A percentile compares a stretch with the other conserved stretches of the same genome.
Evolutionary conservation across 2,888 invertebrate genomes (phyloP).

Genomic region (Allacma fusca): DNA sequence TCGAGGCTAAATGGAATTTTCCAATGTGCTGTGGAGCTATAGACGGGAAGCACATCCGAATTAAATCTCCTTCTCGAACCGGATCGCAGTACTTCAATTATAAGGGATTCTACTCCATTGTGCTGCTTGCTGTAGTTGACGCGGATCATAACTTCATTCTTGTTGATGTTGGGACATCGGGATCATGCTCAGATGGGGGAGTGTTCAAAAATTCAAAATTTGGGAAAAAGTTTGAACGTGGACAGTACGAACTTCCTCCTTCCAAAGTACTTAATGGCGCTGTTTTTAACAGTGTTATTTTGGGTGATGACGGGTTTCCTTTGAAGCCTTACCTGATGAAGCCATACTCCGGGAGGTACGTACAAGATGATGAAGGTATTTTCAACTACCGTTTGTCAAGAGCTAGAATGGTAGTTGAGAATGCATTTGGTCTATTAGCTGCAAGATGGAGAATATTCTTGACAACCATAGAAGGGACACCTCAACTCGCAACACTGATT

Average conservation of each 20-base stretch:
- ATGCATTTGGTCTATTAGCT: slow-evolving; percentile 53
- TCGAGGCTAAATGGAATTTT: slow-evolving; percentile 51
- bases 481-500: slow-evolving; percentile 44
- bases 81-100: slow-evolving; percentile 53
- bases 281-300: slow-evolving; percentile 6
- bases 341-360: slow-evolving; percentile 36
- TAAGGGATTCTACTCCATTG: slow-evolving; percentile 49
- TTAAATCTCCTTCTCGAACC: slow-evolving; percentile 43
- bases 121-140: slow-evolving; percentile 45
- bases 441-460: slow-evolving; percentile 51
- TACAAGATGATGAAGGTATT: slow-evolving; percentile 19
- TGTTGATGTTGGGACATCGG: slow-evolving; percentile 49
- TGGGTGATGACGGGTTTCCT: slow-evolving; percentile 46
- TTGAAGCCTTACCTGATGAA: slow-evolving; percentile 36
- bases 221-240: slow-evolving; percentile 24
- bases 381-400: slow-evolving; percentile 49
- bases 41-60: slow-evolving; percentile 58
- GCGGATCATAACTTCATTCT: slow-evolving; percentile 43
- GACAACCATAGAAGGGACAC: slow-evolving; percentile 47
- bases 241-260: no score
- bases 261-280: no score
- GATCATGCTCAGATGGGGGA: slow-evolving; percentile 47
- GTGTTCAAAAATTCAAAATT: slow-evolving; percentile 28
- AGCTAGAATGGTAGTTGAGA: slow-evolving; percentile 47
- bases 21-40: slow-evolving; percentile 51